Evolutionary conservation across 2,888 invertebrate genomes (phyloP).

Genomic region (Lapara coniferarum): DNA sequence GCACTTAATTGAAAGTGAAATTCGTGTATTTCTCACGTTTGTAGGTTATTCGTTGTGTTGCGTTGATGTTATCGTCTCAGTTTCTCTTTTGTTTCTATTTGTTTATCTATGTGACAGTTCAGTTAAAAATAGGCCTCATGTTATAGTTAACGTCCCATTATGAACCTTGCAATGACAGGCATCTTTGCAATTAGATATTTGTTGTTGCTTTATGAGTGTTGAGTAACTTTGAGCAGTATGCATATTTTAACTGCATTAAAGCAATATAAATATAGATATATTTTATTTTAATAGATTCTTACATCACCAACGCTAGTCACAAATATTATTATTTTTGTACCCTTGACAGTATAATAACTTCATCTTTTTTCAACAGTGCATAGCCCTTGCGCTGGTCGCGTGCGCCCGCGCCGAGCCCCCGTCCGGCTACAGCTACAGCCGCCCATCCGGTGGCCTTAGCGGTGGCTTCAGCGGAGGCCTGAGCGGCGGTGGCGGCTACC

Average conservation of each 20-base stretch:
- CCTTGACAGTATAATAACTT: conserved; percentile 23
- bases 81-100: conserved; percentile 24
- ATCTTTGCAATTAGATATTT: no score
- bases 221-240: no score
- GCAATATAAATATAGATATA: no score
- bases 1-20: conserved; percentile 24
- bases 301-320: neutral
- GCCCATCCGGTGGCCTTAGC: conserved; percentile 83
- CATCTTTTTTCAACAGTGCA: conserved; percentile 84
- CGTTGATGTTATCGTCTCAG: conserved; percentile 6
- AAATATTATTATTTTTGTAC: neutral
- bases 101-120: neutral
- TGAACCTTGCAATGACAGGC: no score
- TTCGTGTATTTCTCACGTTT: conserved; percentile 22
- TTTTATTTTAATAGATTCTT: no score
- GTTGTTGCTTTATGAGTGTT: no score
- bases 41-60: conserved; percentile 6
- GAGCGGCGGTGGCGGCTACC: conserved; percentile 87
- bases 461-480: conserved; percentile 64
- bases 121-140: conserved; percentile 1
- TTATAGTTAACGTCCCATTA: neutral
- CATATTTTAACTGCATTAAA: neutral
- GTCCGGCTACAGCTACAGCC: conserved; percentile 89
- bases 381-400: conserved; percentile 91
- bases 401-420: conserved; percentile 89